Base-by-base conservation (phyloP, 2,113 vertebrate species). In the Synodontis membranacea region DNA sequence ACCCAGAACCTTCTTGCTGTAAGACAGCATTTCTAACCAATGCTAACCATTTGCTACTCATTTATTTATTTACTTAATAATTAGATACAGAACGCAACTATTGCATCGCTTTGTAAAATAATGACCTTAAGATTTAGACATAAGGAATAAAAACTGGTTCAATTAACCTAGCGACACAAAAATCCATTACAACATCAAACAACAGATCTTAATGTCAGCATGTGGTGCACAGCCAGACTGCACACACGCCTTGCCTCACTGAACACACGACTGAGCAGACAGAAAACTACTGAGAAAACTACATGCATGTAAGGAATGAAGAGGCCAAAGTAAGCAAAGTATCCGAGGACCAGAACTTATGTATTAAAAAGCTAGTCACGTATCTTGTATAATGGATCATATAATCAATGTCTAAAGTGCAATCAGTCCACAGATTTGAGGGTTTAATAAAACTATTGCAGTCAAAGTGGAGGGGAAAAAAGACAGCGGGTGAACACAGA, bases 141-240 rank as follows among this genome's bases (percentile, higher is more conserved):
- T 84, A 70, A 56, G 10, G 68, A 39, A 60, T 85, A 78, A 78
- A 84, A 76, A 34, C 42, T 5, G 34, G 28, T 74, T 80, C 44
- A n/a, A 19, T 66, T 85, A 68, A 52, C 75, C 60, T 52, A 28
- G 60, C 17, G 28, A 66, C 74, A 80, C 34, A 17, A 21, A 66
- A 85, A 34, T 80, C 74, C 44, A 31, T 79, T 52, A 62, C 19
- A 50, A 76, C 58, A 68, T 68, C 60, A 54, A 80, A 23, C 84
- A 79, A 52, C 84, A 85, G 56, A 66, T 7, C 4, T 21, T 34
- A 34, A 75, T 64, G 84, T 64, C 58, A 79, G 74, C 14, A 2
- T 48, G 84, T 39, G 75, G 31, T 64, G 80, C 42, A 80, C n/a
- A 48, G 42, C 31, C 44, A 17, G 58, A 52, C 84, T 52, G 42